Evolutionary conservation across 2,888 invertebrate species (phyloP).

Genomic region (Gandaritis pyraliata): DNA sequence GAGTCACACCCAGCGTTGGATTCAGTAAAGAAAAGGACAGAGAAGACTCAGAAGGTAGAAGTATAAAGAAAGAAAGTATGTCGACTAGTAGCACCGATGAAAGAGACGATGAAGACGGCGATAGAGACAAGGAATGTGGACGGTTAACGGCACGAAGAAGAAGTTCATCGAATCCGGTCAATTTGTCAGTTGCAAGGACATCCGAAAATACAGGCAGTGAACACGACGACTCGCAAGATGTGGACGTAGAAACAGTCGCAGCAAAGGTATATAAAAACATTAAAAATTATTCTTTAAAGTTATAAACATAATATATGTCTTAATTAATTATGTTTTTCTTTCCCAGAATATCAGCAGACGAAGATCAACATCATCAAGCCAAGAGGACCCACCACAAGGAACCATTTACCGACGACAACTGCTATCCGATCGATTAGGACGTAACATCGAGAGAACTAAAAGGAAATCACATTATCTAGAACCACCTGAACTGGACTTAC

Average conservation of each 20-base stretch:
- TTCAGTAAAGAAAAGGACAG: slow-evolving; percentile 79
- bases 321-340: slow-evolving; percentile 18
- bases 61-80: slow-evolving; percentile 82
- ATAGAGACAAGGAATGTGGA: slow-evolving; percentile 79
- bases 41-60: slow-evolving; percentile 72
- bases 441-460: slow-evolving; percentile 86
- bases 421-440: slow-evolving; percentile 85
- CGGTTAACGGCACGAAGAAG: slow-evolving; percentile 85
- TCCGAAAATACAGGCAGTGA: slow-evolving; percentile 85
- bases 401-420: slow-evolving; percentile 85
- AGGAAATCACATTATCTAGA: slow-evolving; percentile 86
- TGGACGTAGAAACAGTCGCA: slow-evolving; percentile 82
- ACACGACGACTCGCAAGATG: slow-evolving; percentile 81
- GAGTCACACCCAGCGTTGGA: slow-evolving; percentile 75
- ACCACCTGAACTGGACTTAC: slow-evolving; percentile 88
- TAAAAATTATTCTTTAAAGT: not conserved
- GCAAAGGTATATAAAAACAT: slow-evolving; percentile 66
- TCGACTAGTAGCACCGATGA: slow-evolving; percentile 82
- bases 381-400: slow-evolving; percentile 81
- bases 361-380: slow-evolving; percentile 80
- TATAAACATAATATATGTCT: not conserved
- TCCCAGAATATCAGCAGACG: slow-evolving; percentile 75
- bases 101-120: slow-evolving; percentile 81
- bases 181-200: slow-evolving; percentile 87
- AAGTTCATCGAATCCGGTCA: slow-evolving; percentile 92